Evolutionary conservation across 2,113 vertebrate genomes (phyloP).

Genomic region (Leptobrachium leishanense): DNA sequence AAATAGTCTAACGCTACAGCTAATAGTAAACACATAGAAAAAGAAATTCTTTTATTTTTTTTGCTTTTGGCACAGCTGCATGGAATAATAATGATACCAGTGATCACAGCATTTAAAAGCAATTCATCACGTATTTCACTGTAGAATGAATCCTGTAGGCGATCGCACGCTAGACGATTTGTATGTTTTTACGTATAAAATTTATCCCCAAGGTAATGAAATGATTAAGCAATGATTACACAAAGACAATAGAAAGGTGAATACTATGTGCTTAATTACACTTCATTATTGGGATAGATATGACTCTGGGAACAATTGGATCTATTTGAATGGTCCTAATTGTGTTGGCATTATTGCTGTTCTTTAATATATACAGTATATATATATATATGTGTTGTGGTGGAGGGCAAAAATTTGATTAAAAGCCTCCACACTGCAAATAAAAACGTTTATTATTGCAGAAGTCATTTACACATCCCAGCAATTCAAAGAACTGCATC

Average conservation of each 20-base stretch:
- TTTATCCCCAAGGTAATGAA: constrained; percentile 16
- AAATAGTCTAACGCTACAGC: constrained; percentile 44
- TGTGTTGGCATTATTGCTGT: too few relatives aligned
- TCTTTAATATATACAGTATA: too few relatives aligned
- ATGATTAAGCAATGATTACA: constrained; percentile 39
- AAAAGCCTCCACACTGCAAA: too few relatives aligned
- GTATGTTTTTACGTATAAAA: background rate
- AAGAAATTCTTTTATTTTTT: background rate
- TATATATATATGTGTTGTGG: too few relatives aligned
- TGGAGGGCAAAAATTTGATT: too few relatives aligned
- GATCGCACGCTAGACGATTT: constrained; percentile 3
- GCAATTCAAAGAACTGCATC: too few relatives aligned
- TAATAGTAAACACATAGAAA: constrained; percentile 23
- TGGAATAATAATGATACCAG: constrained; percentile 37
- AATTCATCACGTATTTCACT: constrained; percentile 31
- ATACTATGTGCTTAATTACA: constrained; percentile 22
- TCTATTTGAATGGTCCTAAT: too few relatives aligned
- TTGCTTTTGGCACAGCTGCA: constrained; percentile 40
- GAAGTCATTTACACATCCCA: too few relatives aligned
- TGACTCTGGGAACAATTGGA: too few relatives aligned
- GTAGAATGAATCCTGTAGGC: constrained; percentile 31
- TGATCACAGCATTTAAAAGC: constrained; percentile 44
- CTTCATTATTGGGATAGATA: constrained; percentile 5
- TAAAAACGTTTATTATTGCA: too few relatives aligned
- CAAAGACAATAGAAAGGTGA: constrained; percentile 26